Evolutionary conservation across 2,797 vertebrate species (phyloP).

Genomic region (Notamacropus eugenii): DNA sequence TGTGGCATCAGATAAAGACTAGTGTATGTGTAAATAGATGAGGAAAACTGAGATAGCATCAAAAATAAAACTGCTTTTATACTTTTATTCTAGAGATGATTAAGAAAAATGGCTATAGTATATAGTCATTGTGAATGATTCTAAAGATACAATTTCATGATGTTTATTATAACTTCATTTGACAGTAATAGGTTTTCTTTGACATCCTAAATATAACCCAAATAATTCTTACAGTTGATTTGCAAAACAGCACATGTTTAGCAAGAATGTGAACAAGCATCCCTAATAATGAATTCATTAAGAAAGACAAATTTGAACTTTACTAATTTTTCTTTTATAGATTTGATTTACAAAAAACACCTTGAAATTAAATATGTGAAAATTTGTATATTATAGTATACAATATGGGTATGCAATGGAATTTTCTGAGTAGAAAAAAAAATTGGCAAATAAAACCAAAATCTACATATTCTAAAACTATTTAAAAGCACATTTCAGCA

Average conservation of each 20-base stretch:
- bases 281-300: background rate
- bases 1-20: background rate
- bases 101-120: background rate
- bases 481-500: background rate
- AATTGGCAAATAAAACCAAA: background rate
- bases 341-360: background rate
- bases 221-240: background rate
- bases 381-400: background rate
- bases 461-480: background rate
- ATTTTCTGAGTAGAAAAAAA: background rate
- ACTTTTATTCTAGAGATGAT: background rate
- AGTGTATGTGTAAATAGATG: background rate
- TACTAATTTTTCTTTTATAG: background rate
- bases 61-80: background rate
- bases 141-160: background rate
- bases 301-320: background rate
- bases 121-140: background rate
- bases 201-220: background rate
- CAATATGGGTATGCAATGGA: background rate
- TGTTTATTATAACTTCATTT: background rate
- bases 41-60: background rate
- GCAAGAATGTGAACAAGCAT: background rate
- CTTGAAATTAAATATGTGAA: background rate
- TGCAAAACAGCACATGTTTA: background rate
- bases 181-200: background rate